Base-by-base conservation (phyloP, 2,113 vertebrate genomes). In the Mesocricetus auratus region DNA sequence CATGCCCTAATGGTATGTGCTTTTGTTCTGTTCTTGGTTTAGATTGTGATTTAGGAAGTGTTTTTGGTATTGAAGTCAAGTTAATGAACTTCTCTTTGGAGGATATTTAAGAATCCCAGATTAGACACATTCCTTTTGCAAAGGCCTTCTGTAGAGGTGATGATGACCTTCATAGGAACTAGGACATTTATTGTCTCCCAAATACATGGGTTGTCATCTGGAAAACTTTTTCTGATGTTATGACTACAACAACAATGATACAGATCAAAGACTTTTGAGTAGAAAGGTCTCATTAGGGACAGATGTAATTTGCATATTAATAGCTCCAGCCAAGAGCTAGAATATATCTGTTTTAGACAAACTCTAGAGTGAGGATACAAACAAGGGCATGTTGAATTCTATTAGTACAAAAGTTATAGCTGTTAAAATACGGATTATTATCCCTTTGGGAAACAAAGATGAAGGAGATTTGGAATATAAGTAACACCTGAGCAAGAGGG, bases 41-140 rank as follows among this genome's bases (percentile, higher is more conserved):
- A 50, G 69, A 88, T 96, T 77, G 8, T 66, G 90, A 24, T 78
- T 90, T 79, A 62, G 15, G 83, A 94, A 69, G 29, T 1, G 69
- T 81, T 10, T 89, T 92, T 96, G 24, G 0, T 45, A 62, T 10
- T 86, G 62, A 83, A 74, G n/a, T 7, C 2, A 90, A 92, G 3
- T 9, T 69, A 82, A 60, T 15, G 19, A 19, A 71, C 17, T 71
- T 24, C n/a, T 81, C 7, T 90, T 94, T 45, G 1, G 13, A 15
- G 0, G 11, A 45, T 16, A 85, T 31, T 64, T 45, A 31, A 64
- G 3, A 78, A 3, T 36, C 36, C 17, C 7, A 39, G 12, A 7
- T 81, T 58, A 56, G 50, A 56, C 10, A n/a, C 19, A 56, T 56
- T 56, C 17, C 29, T 79, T 12, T 22, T 75, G 7, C 42, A 81